Evolutionary conservation across 1,140 invertebrate genomes (phyloP).

Genomic region (Meloidogyne exigua): DNA sequence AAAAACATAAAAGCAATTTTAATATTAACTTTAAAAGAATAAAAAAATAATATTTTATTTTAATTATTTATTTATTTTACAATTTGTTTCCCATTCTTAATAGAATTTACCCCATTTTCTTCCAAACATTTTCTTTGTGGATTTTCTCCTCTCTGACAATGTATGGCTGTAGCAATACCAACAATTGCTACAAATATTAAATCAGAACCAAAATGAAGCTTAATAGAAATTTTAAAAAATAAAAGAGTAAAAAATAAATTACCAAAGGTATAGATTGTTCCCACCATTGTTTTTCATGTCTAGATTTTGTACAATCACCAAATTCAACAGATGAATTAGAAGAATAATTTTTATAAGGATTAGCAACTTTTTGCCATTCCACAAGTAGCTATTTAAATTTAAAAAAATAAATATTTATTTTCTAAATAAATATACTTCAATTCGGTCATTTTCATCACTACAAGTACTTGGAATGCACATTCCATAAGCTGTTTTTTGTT

Average conservation of each 20-base stretch:
- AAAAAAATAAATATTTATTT: background rate
- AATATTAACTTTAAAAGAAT: conserved; percentile 23
- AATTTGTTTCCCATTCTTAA: background rate
- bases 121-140: conserved; percentile 35
- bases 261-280: conserved; percentile 54
- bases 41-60: background rate
- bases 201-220: conserved; percentile 57
- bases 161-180: conserved; percentile 58
- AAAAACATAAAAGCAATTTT: conserved; percentile 58
- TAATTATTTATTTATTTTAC: conserved; percentile 19
- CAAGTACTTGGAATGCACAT: conserved; percentile 61
- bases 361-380: conserved; percentile 51
- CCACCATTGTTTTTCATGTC: conserved; percentile 59
- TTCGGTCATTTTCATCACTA: conserved; percentile 47
- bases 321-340: conserved; percentile 37
- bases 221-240: background rate
- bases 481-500: conserved; percentile 48
- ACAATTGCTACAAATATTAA: conserved; percentile 51
- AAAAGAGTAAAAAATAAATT: background rate
- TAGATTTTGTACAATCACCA: conserved; percentile 56
- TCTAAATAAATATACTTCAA: conserved; percentile 30
- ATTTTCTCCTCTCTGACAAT: conserved; percentile 51
- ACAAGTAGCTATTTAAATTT: conserved; percentile 47
- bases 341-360: conserved; percentile 22
- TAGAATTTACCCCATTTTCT: conserved; percentile 16